Evolutionary conservation across 2,888 invertebrate species (phyloP).

Genomic region (Bibio marci): DNA sequence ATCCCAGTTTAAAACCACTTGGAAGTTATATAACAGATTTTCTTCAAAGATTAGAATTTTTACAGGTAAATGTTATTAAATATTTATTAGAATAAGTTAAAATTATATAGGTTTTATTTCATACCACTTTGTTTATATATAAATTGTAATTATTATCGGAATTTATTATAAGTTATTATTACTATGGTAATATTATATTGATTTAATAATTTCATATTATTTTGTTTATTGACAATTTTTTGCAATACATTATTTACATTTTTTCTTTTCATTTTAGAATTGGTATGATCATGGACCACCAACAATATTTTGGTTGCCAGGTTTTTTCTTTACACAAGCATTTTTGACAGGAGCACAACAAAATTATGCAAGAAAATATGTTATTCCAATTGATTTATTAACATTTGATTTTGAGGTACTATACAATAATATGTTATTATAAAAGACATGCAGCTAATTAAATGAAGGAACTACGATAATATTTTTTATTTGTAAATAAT

Average conservation of each 20-base stretch:
- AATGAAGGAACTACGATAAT: too few species aligned
- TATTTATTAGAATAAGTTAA: too few species aligned
- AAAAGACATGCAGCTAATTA: too few species aligned
- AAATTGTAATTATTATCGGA: too few species aligned
- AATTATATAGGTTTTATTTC: too few species aligned
- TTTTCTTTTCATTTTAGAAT: slow-evolving; percentile 38
- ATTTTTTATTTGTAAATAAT: too few species aligned
- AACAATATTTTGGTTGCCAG: slow-evolving; percentile 73
- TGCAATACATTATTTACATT: slow-evolving; percentile 10
- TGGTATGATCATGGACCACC: slow-evolving; percentile 79
- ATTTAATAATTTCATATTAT: slow-evolving; percentile 1
- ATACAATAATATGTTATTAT: too few species aligned
- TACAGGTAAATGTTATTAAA: slow-evolving; percentile 42
- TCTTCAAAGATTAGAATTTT: slow-evolving; percentile 61
- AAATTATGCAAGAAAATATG: slow-evolving; percentile 81
- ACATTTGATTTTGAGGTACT: slow-evolving; percentile 63
- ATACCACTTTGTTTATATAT: too few species aligned
- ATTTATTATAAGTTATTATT: too few species aligned
- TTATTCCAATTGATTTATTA: slow-evolving; percentile 78
- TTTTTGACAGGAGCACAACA: slow-evolving; percentile 88
- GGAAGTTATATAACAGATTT: slow-evolving; percentile 78
- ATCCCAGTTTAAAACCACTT: slow-evolving; percentile 81
- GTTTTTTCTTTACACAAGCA: slow-evolving; percentile 90
- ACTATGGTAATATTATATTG: too few species aligned
- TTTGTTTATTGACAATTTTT: slow-evolving; percentile 6